Evolutionary conservation across 2,113 vertebrate genomes (phyloP), one percentile per base, ranked within the genome.

Genomic region (Willisornis vidua): DNA sequence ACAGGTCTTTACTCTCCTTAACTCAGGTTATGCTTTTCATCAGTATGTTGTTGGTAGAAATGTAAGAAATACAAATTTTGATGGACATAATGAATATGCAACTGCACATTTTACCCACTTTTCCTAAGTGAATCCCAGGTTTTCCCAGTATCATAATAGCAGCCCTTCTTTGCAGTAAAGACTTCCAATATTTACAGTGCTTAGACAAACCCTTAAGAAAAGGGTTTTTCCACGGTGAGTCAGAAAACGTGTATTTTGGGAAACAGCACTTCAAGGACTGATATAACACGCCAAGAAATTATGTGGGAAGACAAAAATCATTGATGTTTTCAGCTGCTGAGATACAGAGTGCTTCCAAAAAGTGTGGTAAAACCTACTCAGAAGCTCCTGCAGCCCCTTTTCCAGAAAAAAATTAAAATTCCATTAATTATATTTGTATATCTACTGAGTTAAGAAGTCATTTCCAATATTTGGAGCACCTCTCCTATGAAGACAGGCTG

Each of bases 281-380:
- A 94, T 93, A 87, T 33, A 96, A 96, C 3, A 1, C 62, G 82
- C 49, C 29, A 59, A 74, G 79, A 94, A 94, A 95, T 81, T 89
- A 92, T 72, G 93, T 96, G 91, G 94, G 93, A 97, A 97, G 93
- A 92, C 41, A 89, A 92, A 92, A 95, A 75, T 66, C 94, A 85
- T 41, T 91, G 66, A 87, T 94, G 85, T 86, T 93, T 93, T 93
- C 88, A 91, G 67, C 87, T 94, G 83, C 81, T 83, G 72, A 74
- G 55, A 93, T 74, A 80, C 7, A 83, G 46, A 88, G 24, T n/a
- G 37, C 68, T 96, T 87, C 67, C 72, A 87, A 88, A 84, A 87
- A 62, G 48, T 28, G 15, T 58, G 62, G 46, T 26, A 85, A 89
- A 96, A 85, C 19, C 67, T 55, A 68, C 15, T 1, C 1, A 94